These are phyloP conservation scores for Brachymystax lenok DNA, from an alignment of 2,797 vertebrate species.

Conservation along the genomic window DNA sequence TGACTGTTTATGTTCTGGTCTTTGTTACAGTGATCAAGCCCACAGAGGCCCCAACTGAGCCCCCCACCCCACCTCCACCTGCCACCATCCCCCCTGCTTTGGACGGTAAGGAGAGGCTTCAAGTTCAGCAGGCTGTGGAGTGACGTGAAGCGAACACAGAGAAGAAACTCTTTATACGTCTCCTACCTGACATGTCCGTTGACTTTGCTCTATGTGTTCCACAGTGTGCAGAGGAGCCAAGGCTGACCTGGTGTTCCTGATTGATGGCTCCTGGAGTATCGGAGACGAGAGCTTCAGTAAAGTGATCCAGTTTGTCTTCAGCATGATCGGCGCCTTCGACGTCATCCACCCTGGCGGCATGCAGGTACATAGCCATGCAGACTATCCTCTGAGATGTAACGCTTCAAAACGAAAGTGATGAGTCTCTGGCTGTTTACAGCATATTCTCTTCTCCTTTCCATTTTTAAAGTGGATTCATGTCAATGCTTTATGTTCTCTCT, in stretches of 20 bases:
- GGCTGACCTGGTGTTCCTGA: conserved; percentile 96
- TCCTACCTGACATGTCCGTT: not conserved
- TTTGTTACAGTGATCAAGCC: conserved; percentile 86
- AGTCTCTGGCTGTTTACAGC: not conserved
- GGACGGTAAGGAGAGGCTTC: conserved; percentile 81
- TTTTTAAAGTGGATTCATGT: not conserved
- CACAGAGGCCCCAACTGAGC: conserved; percentile 87
- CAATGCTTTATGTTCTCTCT: not conserved
- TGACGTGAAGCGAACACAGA: not conserved
- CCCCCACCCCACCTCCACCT: conserved; percentile 88
- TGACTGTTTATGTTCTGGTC: conserved; percentile 16
- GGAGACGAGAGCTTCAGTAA: conserved; percentile 97
- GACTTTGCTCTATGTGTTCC: not conserved
- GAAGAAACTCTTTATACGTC: not conserved
- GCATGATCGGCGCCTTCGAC: conserved; percentile 95
- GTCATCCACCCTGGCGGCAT: conserved; percentile 87
- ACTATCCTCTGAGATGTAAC: not conserved
- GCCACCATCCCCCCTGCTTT: conserved; percentile 89
- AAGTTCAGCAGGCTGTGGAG: not conserved
- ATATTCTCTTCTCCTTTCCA: not conserved
- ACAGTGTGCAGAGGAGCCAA: conserved; percentile 98
- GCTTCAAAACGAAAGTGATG: not conserved
- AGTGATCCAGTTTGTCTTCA: conserved; percentile 95
- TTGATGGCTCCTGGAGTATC: conserved; percentile 98
- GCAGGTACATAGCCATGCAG: conserved; percentile 80